A percentile compares a stretch with the other conserved stretches of the same genome.
Conservation (phyloP, 2,888 invertebrate species). For the Perizoma affinitatum region DNA sequence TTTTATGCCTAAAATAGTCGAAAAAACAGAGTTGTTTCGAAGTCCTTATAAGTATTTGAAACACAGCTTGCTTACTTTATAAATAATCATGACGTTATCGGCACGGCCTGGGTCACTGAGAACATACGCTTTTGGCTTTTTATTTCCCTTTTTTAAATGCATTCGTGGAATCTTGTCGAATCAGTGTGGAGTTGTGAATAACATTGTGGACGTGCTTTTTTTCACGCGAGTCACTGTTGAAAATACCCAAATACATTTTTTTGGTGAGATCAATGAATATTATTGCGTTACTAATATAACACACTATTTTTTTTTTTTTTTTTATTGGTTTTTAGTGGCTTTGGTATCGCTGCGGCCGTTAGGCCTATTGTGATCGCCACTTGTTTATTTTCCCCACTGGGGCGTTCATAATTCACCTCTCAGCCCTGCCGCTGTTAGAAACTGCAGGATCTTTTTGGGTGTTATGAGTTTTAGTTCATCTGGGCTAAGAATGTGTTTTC, state of each 20-base stretch:
- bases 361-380: too few species aligned
- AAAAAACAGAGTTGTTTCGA: too few species aligned
- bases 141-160: constrained; percentile 4
- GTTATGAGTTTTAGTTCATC: too few species aligned
- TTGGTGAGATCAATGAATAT: constrained; percentile 8
- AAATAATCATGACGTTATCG: constrained; percentile 15
- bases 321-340: too few species aligned
- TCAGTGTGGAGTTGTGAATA: constrained; percentile 2
- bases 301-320: too few species aligned
- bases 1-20: too few species aligned
- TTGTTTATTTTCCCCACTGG: too few species aligned
- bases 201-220: constrained; percentile 7
- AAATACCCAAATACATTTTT: background rate
- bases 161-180: constrained; percentile 13
- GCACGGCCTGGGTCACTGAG: constrained; percentile 4
- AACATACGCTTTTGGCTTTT: constrained; percentile 5
- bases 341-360: too few species aligned
- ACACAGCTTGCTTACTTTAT: constrained; percentile 8
- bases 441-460: too few species aligned
- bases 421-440: too few species aligned
- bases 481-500: too few species aligned
- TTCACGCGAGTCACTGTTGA: background rate
- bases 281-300: constrained; percentile 5
- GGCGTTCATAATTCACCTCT: too few species aligned
- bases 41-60: background rate